A percentile compares a stretch with the other conserved stretches of the same genome.
These are phyloP conservation scores for Prochilodus magdalenae DNA, from an alignment of 2,113 vertebrate genomes.

Conservation along the genomic window DNA sequence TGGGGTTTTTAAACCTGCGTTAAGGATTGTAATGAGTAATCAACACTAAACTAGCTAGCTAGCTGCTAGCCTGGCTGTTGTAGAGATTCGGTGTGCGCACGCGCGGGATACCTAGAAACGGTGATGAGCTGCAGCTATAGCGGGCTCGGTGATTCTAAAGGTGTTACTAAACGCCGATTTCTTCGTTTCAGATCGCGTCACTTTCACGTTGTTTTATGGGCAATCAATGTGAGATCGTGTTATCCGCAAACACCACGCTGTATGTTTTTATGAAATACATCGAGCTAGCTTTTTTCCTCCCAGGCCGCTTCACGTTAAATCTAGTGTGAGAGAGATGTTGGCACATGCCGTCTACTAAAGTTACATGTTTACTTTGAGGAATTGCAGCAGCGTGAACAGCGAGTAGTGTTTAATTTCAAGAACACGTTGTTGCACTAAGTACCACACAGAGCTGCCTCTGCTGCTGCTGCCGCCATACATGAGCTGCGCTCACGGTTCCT, in stretches of 20 bases:
- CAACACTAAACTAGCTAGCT: not conserved
- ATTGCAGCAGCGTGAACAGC: not conserved
- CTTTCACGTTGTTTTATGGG: not conserved
- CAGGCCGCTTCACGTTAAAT: not conserved
- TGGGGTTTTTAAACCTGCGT: not conserved
- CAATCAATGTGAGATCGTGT: not conserved
- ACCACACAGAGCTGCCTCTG: not conserved
- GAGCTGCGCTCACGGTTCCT: slow-evolving; percentile 19
- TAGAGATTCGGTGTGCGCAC: slow-evolving; percentile 31
- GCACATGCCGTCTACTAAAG: not conserved
- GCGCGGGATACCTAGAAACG: slow-evolving; percentile 33
- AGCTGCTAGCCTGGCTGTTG: slow-evolving; percentile 17
- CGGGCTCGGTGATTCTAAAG: not conserved
- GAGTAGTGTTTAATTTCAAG: not conserved
- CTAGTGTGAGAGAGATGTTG: not conserved
- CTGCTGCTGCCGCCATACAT: not conserved
- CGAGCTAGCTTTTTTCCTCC: not conserved
- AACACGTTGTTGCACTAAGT: not conserved
- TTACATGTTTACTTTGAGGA: not conserved
- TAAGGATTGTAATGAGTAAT: not conserved
- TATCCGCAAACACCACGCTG: not conserved
- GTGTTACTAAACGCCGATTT: not conserved
- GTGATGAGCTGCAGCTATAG: slow-evolving; percentile 3
- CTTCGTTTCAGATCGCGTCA: not conserved
- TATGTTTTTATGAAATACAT: not conserved